These are phyloP conservation scores for Chironomus striatipennis DNA, from an alignment of 1,140 invertebrate species.

Conservation along the genomic window DNA sequence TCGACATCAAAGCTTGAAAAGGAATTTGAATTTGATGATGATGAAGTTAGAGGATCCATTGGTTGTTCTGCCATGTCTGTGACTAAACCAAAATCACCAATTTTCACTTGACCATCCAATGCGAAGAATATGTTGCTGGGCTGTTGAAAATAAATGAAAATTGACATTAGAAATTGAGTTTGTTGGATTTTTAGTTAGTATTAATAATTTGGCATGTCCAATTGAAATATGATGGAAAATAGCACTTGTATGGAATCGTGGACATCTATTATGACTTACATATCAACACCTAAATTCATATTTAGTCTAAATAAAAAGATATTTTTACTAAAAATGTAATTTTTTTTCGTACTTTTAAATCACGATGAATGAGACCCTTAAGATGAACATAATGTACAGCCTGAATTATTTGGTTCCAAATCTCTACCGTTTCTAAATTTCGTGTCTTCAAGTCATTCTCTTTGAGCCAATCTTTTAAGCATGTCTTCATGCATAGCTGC, in stretches of 20 bases:
- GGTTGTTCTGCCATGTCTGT: conserved; percentile 67
- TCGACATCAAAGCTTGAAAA: conserved; percentile 30
- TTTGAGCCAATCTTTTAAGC: conserved; percentile 81
- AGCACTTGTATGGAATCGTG: too few species aligned
- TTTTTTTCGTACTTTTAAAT: conserved; percentile 66
- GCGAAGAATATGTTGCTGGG: conserved; percentile 96
- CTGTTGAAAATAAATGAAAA: conserved; percentile 42
- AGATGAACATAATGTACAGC: conserved; percentile 94
- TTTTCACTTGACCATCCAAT: conserved; percentile 79
- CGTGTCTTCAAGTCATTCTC: conserved; percentile 39
- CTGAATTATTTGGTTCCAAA: conserved; percentile 88
- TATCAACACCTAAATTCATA: not conserved
- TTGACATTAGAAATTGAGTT: conserved; percentile 25
- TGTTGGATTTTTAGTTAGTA: too few species aligned
- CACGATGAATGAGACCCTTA: conserved; percentile 84
- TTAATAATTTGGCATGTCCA: too few species aligned
- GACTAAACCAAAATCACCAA: conserved; percentile 94
- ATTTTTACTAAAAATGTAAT: conserved; percentile 20
- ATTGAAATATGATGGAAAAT: not conserved
- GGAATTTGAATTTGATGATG: conserved; percentile 32
- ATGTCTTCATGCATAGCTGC: conserved; percentile 86
- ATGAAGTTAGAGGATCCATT: conserved; percentile 38
- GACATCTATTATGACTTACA: not conserved
- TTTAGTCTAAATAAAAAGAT: conserved; percentile 18
- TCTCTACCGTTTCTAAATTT: conserved; percentile 49